Percentiles rank a stretch among this genome's conserved stretches.
Evolutionary conservation across 2,113 vertebrate genomes (phyloP).

Genomic region (Indicator indicator): DNA sequence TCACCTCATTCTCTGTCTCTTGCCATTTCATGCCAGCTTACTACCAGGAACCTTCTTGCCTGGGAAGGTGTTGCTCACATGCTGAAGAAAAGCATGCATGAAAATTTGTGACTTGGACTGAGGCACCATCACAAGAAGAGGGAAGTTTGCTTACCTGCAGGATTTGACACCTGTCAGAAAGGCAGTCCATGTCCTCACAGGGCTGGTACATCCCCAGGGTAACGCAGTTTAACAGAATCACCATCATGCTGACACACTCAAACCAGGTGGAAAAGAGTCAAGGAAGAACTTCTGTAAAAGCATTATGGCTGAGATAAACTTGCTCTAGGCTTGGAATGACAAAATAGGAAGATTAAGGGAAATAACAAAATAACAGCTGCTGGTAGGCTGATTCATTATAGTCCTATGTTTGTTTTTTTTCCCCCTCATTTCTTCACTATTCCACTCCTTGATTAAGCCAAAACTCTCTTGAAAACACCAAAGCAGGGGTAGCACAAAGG

Average conservation of each 20-base stretch:
- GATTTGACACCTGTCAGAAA: constrained; percentile 93
- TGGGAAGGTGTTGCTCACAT: background rate
- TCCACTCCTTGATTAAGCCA: background rate
- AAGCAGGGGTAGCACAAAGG: background rate
- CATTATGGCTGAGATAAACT: background rate
- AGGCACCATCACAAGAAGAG: background rate
- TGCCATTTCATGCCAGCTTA: background rate
- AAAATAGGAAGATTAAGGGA: background rate
- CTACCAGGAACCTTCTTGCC: background rate
- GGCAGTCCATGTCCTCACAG: constrained; percentile 96
- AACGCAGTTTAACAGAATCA: constrained; percentile 96
- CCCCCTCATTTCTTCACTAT: background rate
- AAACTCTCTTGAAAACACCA: background rate
- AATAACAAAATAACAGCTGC: background rate
- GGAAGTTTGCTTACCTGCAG: constrained; percentile 85
- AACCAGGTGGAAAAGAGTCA: constrained; percentile 91
- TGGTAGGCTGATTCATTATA: background rate
- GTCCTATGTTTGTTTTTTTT: background rate
- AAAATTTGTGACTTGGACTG: background rate
- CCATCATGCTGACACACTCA: constrained; percentile 95
- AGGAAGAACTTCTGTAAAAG: constrained; percentile 69
- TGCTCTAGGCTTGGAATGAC: background rate
- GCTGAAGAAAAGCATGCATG: background rate
- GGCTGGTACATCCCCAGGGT: constrained; percentile 99
- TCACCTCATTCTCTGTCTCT: background rate